Conservation (phyloP, 2,888 invertebrate species). For the Resseliella maxima region DNA sequence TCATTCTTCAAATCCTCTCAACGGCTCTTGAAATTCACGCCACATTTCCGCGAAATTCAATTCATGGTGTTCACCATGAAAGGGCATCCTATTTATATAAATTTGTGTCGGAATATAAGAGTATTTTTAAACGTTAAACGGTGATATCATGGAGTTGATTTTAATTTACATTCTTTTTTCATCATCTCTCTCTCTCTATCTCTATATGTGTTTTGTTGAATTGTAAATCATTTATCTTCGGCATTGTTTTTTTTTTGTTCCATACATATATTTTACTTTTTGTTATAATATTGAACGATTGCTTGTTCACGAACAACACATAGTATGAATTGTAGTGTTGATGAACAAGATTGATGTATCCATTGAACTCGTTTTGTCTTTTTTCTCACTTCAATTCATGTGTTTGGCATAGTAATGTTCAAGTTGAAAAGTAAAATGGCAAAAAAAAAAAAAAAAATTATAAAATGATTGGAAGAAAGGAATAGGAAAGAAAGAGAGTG, state of each 20-base stretch:
- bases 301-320: not conserved
- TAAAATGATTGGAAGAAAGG: not conserved
- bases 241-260: not conserved
- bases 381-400: not conserved
- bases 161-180: not conserved
- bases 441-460: not conserved
- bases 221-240: conserved; percentile 3
- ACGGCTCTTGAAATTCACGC: not conserved
- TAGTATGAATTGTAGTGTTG: not conserved
- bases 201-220: not conserved
- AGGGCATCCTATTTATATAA: conserved; percentile 27
- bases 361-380: not conserved
- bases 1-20: not conserved
- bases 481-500: not conserved
- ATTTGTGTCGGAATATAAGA: not conserved
- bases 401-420: not conserved
- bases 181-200: not conserved
- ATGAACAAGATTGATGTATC: conserved; percentile 23
- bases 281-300: not conserved
- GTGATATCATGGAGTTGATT: conserved; percentile 38
- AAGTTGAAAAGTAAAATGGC: not conserved
- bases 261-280: not conserved
- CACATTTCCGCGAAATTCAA: not conserved
- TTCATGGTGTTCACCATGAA: not conserved
- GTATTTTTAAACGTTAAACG: conserved; percentile 25